phyloP scores from a whole-genome alignment of 2,113 vertebrate genomes.

The Tympanuchus pallidicinctus region DNA sequence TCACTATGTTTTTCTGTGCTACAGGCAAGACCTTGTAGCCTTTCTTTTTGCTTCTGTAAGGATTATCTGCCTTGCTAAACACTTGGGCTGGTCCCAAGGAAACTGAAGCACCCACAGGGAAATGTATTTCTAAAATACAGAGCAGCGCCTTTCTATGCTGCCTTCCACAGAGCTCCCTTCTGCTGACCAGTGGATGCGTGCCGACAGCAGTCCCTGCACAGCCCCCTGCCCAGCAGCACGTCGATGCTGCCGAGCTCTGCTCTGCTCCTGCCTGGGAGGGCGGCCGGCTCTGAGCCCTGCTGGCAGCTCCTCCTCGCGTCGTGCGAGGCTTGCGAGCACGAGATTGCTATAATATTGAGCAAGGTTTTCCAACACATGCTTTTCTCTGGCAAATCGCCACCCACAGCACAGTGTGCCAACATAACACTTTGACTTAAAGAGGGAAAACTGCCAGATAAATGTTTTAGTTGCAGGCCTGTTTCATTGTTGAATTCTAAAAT shows the following conservation, averaged over 20 bases:
- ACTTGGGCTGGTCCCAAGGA: not conserved
- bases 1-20: conserved; percentile 39
- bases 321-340: conserved; percentile 72
- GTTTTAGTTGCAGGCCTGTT: conserved; percentile 83
- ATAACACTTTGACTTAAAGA: conserved; percentile 87
- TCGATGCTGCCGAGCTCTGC: not conserved
- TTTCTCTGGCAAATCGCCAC: conserved; percentile 81
- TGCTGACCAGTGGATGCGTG: not conserved
- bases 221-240: too few species aligned
- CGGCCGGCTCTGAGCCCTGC: not conserved
- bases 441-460: conserved; percentile 86
- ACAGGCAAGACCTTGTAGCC: not conserved
- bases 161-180: not conserved
- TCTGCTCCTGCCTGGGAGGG: not conserved
- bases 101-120: not conserved
- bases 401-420: conserved; percentile 78
- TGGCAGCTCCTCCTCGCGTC: conserved; percentile 50
- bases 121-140: not conserved
- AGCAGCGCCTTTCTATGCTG: not conserved
- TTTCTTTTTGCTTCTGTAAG: not conserved
- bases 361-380: conserved; percentile 84
- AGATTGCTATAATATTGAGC: conserved; percentile 80
- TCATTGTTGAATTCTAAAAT: conserved; percentile 81
- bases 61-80: conserved; percentile 3
- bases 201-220: not conserved